These are phyloP conservation scores for Ectemnius continuus DNA, from an alignment of 2,888 invertebrate genomes.

Conservation along the genomic window DNA sequence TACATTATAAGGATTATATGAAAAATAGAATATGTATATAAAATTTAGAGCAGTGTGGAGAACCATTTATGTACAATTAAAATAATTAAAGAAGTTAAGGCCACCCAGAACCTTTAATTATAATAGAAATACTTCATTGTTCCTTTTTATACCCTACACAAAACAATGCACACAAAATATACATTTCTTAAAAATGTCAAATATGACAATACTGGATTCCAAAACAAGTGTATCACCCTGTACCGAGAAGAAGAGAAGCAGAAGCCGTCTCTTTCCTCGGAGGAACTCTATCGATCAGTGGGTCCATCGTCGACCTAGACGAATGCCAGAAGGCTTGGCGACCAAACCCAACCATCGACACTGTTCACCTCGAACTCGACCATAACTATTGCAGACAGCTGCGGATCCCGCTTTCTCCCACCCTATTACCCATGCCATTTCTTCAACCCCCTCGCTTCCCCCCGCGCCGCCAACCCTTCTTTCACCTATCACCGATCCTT, in stretches of 20 bases:
- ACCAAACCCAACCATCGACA: constrained; percentile 21
- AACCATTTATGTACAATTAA: too few relatives aligned
- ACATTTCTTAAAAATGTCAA: too few relatives aligned
- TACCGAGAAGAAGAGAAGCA: constrained; percentile 17
- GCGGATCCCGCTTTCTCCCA: constrained; percentile 33
- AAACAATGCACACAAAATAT: too few relatives aligned
- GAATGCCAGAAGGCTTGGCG: constrained; percentile 23
- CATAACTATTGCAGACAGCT: constrained; percentile 44
- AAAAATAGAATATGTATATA: too few relatives aligned
- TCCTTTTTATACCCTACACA: neutral
- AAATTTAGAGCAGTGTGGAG: too few relatives aligned
- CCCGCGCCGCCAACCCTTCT: neutral
- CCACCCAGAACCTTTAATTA: too few relatives aligned
- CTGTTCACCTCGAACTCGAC: constrained; percentile 20
- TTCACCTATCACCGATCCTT: neutral
- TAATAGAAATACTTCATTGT: neutral
- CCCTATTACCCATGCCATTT: constrained; percentile 38
- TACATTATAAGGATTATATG: too few relatives aligned
- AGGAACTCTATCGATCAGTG: constrained; percentile 56
- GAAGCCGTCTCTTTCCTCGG: constrained; percentile 40
- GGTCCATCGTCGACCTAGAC: constrained; percentile 39
- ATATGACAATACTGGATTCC: too few relatives aligned
- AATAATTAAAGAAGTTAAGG: too few relatives aligned
- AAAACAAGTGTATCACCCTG: too few relatives aligned
- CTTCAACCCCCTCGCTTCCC: constrained; percentile 27